Base-by-base conservation (phyloP, 2,888 invertebrate species). In the Pemphredon lugubris region DNA sequence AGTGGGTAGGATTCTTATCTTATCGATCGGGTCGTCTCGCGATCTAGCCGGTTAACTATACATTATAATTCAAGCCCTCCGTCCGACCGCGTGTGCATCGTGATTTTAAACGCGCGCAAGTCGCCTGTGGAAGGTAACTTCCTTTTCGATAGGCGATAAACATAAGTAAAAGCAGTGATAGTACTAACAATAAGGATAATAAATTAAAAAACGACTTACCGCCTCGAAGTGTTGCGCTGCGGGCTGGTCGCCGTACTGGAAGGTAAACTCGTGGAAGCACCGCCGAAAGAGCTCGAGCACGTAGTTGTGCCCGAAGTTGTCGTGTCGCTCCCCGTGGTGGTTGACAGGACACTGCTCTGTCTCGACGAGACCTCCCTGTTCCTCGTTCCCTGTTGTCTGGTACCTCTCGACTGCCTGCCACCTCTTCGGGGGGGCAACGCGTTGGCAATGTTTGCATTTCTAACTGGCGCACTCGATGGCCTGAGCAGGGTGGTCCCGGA, bases 401-500 rank as follows among this genome's bases (percentile, higher is more conserved):
- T 58, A 14, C 45, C 42, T 9, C 69, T 16, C 21, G 40, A 55
- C 14, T 78, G 79, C 30, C 79, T 53, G 3, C 54, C 73, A n/a
- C 72, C 63, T 1, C 82, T 61, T n/a, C 76, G 54, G n/a, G 75
- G 61, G 4, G 77, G 37, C 30, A 42, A 57, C 16, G 11, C 58
- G 11, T 18, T 57, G 13, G 42, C 37, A n/a, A 20, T 39, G 37
- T 14, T 53, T 7, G 53, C 34, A 21, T 79, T 80, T 4, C 74
- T 73, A 9, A 54, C 76, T 42, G 82, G 88, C 1, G 87, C 87
- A 32, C 86, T 85, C n/a, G 86, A 87, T 0, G 87, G 88, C 23
- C 87, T 83, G 7, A 83, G 47, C 1, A 83, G 60, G 5, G 72
- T 70, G 0, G 26, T 26, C 3, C 76, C 77, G 54, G 78, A 81